Evolutionary conservation across 1,140 invertebrate species (phyloP).

Genomic region (Bemisia tabaci): DNA sequence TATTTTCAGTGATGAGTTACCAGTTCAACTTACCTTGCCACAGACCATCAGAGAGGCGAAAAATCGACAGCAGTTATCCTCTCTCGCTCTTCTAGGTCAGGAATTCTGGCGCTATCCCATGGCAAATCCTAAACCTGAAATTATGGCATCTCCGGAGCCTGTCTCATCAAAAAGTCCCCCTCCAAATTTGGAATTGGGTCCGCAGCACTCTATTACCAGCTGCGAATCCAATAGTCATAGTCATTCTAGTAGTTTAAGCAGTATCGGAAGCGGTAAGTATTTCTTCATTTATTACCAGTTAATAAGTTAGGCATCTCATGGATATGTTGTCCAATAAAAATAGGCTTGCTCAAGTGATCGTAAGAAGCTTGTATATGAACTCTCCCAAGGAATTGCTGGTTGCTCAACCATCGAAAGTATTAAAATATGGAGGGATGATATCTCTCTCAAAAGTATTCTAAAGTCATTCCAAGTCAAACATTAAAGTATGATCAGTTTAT

Average conservation of each 20-base stretch:
- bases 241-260: slow-evolving; percentile 39
- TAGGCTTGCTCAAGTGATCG: too few relatives aligned
- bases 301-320: too few relatives aligned
- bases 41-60: slow-evolving; percentile 67
- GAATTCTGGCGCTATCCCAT: slow-evolving; percentile 83
- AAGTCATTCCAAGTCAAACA: too few relatives aligned
- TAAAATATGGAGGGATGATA: too few relatives aligned
- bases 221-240: slow-evolving; percentile 23
- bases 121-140: slow-evolving; percentile 41
- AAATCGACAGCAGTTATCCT: slow-evolving; percentile 76
- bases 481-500: too few relatives aligned
- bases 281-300: slow-evolving; percentile 3
- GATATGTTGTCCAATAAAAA: too few relatives aligned
- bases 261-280: slow-evolving; percentile 39
- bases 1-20: slow-evolving; percentile 73
- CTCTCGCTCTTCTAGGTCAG: slow-evolving; percentile 79
- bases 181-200: background rate
- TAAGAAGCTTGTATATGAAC: too few relatives aligned
- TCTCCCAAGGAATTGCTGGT: too few relatives aligned
- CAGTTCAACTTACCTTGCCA: slow-evolving; percentile 75
- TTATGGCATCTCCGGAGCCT: background rate
- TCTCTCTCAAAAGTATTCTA: too few relatives aligned
- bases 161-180: background rate
- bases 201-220: slow-evolving; percentile 22
- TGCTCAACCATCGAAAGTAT: too few relatives aligned